phyloP scores from a whole-genome alignment of 2,888 invertebrate genomes.

The Eueremaeus valkanovi region DNA sequence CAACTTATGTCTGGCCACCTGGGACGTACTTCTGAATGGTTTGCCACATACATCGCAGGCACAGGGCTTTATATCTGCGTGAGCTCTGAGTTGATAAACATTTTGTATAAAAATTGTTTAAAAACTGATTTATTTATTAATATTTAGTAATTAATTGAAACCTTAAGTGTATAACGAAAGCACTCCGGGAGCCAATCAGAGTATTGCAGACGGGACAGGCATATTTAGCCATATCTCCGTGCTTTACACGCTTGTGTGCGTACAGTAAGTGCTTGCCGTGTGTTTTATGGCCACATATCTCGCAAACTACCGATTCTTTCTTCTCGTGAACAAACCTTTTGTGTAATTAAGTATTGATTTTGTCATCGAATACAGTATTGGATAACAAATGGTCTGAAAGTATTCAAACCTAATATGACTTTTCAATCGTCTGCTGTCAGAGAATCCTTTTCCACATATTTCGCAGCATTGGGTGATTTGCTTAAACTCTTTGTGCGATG shows the following conservation, averaged over 20 bases:
- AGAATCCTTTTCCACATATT: background rate
- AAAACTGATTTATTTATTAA: background rate
- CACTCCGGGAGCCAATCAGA: background rate
- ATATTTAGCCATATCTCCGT: background rate
- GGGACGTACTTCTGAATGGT: background rate
- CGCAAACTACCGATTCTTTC: background rate
- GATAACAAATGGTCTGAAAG: too few relatives aligned
- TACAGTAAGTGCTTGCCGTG: background rate
- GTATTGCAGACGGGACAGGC: conserved; percentile 2
- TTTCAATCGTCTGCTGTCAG: background rate
- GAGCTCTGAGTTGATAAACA: background rate
- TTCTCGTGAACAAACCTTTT: conserved; percentile 6
- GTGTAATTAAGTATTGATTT: too few relatives aligned
- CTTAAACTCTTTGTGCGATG: background rate
- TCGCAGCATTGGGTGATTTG: background rate
- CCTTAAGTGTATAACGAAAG: conserved; percentile 1
- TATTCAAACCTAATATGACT: background rate
- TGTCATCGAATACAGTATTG: too few relatives aligned
- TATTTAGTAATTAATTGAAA: background rate
- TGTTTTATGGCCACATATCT: conserved; percentile 10
- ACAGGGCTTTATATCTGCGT: background rate
- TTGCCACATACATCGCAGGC: conserved; percentile 5
- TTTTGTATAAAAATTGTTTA: too few relatives aligned
- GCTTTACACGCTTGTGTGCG: background rate
- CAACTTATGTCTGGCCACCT: conserved; percentile 18